phyloP scores from a whole-genome alignment of 2,113 vertebrate genomes.

The Lepus timidus region DNA sequence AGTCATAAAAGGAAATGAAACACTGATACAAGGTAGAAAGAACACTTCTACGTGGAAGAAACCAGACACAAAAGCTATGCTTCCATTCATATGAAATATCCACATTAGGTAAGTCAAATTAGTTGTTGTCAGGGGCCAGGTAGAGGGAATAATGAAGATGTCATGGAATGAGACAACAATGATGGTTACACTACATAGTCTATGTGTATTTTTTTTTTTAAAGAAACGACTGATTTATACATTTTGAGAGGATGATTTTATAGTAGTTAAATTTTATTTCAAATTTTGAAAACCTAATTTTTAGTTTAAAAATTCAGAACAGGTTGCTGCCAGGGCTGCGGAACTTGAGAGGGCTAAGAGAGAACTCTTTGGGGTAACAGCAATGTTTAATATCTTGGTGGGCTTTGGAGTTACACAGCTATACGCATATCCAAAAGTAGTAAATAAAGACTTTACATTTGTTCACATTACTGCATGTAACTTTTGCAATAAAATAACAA shows the following conservation, averaged over 20 bases:
- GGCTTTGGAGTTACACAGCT: not conserved
- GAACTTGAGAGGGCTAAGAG: not conserved
- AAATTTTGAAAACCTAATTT: not conserved
- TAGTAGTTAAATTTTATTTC: not conserved
- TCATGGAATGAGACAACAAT: not conserved
- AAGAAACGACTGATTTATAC: not conserved
- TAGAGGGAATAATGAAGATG: not conserved
- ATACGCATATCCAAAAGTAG: not conserved
- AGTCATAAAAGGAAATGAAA: not conserved
- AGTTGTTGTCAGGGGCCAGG: not conserved
- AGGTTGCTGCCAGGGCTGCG: not conserved
- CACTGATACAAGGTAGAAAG: not conserved
- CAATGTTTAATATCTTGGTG: not conserved
- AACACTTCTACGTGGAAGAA: slow-evolving; percentile 43
- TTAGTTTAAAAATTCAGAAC: slow-evolving; percentile 16
- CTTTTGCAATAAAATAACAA: slow-evolving; percentile 11
- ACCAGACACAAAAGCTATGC: not conserved
- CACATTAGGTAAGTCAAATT: not conserved
- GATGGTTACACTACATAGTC: not conserved
- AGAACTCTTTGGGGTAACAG: not conserved
- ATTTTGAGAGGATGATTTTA: not conserved
- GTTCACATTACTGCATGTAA: not conserved
- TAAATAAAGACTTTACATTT: not conserved
- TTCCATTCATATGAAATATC: slow-evolving; percentile 43
- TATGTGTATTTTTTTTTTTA: not conserved